Percentiles rank a stretch among this genome's conserved stretches.
Evolutionary conservation across 2,888 invertebrate species (phyloP).

Genomic region (Biston betularia): DNA sequence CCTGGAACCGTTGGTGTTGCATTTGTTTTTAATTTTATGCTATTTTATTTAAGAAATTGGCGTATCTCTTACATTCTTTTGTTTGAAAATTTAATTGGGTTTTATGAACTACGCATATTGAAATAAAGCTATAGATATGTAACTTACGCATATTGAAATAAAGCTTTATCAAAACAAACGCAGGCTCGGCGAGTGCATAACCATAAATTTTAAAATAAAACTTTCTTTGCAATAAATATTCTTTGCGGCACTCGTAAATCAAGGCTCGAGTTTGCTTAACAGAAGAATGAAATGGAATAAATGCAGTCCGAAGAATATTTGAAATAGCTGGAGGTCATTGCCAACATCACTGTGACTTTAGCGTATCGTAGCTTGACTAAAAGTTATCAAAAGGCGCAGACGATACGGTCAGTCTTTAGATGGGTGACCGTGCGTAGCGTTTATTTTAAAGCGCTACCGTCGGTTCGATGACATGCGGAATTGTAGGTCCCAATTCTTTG

Average conservation of each 20-base stretch:
- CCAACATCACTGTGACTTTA: background rate
- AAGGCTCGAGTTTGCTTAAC: slow-evolving; percentile 17
- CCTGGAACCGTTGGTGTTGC: slow-evolving; percentile 9
- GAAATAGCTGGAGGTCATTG: background rate
- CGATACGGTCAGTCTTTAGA: too few relatives aligned
- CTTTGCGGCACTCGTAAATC: slow-evolving; percentile 28
- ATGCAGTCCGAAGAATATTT: background rate
- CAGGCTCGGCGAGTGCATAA: slow-evolving; percentile 22
- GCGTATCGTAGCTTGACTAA: too few relatives aligned
- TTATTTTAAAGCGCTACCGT: too few relatives aligned
- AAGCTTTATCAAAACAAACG: slow-evolving; percentile 29
- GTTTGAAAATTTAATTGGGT: background rate
- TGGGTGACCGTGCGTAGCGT: too few relatives aligned
- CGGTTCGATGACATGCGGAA: too few relatives aligned
- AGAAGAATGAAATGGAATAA: slow-evolving; percentile 21
- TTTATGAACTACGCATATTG: slow-evolving; percentile 4
- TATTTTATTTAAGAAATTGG: slow-evolving; percentile 12
- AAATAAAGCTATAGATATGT: slow-evolving; percentile 13
- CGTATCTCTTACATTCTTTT: background rate
- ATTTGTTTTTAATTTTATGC: slow-evolving; percentile 36
- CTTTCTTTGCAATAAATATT: slow-evolving; percentile 27
- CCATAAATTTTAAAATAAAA: slow-evolving; percentile 29
- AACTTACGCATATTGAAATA: slow-evolving; percentile 12
- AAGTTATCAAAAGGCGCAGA: too few relatives aligned
- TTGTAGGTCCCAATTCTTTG: too few relatives aligned